Conservation (phyloP, 2,113 vertebrate genomes). For the Argyrosomus japonicus region DNA sequence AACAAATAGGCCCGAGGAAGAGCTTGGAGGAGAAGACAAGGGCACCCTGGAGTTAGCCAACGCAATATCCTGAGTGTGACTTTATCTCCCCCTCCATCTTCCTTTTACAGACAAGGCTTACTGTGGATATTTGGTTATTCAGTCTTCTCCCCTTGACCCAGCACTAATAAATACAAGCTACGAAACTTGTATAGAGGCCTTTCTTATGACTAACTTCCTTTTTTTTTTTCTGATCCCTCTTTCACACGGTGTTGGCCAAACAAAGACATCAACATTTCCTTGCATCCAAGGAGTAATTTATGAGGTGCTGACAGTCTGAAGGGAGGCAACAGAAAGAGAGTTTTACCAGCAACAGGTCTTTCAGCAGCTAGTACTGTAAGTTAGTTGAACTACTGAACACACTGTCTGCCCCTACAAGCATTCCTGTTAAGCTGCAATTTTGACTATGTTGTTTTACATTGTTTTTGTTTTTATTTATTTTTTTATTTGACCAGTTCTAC, state of each 20-base stretch:
- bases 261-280: constrained; percentile 76
- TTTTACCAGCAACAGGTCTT: constrained; percentile 81
- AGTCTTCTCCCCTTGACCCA: constrained; percentile 59
- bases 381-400: constrained; percentile 53
- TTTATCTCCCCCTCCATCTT: constrained; percentile 69
- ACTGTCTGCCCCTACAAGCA: not conserved
- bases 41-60: constrained; percentile 54
- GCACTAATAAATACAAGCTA: constrained; percentile 69
- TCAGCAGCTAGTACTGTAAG: constrained; percentile 67
- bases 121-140: constrained; percentile 68
- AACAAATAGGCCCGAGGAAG: constrained; percentile 37
- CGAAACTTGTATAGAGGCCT: constrained; percentile 28
- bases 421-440: not conserved
- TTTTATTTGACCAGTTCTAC: too few species aligned
- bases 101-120: constrained; percentile 52
- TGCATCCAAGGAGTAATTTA: constrained; percentile 81
- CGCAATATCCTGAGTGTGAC: constrained; percentile 69
- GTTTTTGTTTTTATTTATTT: not conserved
- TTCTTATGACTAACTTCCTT: constrained; percentile 40
- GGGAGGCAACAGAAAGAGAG: constrained; percentile 78
- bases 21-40: constrained; percentile 47
- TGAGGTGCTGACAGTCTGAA: constrained; percentile 85
- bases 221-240: constrained; percentile 45
- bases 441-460: not conserved
- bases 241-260: constrained; percentile 69